A percentile compares a stretch with the other conserved stretches of the same genome.
Conservation (phyloP, 2,888 invertebrate genomes). For the Acanthoscelides obtectus region DNA sequence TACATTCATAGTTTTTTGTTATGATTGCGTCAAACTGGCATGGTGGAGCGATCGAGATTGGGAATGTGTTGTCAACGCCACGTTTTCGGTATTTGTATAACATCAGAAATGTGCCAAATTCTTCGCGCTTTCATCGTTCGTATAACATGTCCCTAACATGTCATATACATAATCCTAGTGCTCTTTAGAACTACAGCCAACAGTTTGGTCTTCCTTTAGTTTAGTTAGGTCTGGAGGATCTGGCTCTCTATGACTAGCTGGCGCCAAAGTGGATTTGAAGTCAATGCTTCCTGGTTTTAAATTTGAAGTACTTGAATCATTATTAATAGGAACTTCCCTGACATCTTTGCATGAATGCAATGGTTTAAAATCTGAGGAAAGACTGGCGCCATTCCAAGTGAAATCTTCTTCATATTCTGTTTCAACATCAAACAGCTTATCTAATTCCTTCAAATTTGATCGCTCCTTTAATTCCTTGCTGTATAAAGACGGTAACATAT, state of each 20-base stretch:
- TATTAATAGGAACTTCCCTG: neutral
- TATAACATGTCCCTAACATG: no score
- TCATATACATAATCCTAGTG: neutral
- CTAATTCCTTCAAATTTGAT: conserved; percentile 35
- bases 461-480: conserved; percentile 42
- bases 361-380: conserved; percentile 21
- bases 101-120: no score
- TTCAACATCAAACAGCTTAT: conserved; percentile 38
- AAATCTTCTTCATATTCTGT: conserved; percentile 45
- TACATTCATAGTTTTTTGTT: no score
- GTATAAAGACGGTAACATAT: conserved; percentile 42
- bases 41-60: no score
- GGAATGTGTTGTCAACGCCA: no score
- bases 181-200: neutral
- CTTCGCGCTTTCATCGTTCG: no score
- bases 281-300: neutral
- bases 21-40: no score
- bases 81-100: no score
- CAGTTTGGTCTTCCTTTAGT: neutral
- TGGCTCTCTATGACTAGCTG: neutral
- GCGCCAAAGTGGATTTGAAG: neutral
- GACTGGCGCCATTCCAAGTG: conserved; percentile 32
- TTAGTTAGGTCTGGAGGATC: neutral
- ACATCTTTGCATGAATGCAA: neutral
- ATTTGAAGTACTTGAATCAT: neutral